phyloP scores from a whole-genome alignment of 2,797 vertebrate species.

The Melanotaenia maccullochi region DNA sequence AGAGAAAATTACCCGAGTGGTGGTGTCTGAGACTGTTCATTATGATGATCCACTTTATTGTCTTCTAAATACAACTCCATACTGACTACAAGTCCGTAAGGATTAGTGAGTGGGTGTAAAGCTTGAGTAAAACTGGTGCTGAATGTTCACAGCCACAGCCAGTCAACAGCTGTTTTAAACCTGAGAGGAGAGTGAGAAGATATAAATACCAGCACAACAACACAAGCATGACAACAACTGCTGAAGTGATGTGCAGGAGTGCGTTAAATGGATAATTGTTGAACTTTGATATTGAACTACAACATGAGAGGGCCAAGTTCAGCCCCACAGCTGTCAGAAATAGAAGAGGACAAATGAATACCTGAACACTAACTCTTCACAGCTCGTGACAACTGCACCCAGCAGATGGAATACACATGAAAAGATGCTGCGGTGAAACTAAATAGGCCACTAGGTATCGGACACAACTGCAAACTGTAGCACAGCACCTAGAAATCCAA shows the following conservation, averaged over 20 bases:
- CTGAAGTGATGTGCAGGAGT: not conserved
- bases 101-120: not conserved
- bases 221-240: not conserved
- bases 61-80: not conserved
- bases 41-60: not conserved
- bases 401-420: not conserved
- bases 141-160: constrained; percentile 2
- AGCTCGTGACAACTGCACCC: not conserved
- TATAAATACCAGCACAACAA: not conserved
- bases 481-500: not conserved
- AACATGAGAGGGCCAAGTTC: not conserved
- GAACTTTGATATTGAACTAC: not conserved
- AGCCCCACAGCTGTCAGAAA: not conserved
- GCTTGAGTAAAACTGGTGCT: not conserved
- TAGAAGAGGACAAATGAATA: not conserved
- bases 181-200: not conserved
- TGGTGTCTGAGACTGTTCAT: not conserved
- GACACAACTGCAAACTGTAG: not conserved
- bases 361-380: not conserved
- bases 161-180: not conserved
- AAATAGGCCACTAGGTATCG: not conserved
- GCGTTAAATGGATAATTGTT: not conserved
- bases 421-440: not conserved
- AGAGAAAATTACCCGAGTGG: not conserved
- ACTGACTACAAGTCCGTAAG: not conserved